Base-by-base conservation (phyloP, 2,797 vertebrate species). In the Gorsachius magnificus region DNA sequence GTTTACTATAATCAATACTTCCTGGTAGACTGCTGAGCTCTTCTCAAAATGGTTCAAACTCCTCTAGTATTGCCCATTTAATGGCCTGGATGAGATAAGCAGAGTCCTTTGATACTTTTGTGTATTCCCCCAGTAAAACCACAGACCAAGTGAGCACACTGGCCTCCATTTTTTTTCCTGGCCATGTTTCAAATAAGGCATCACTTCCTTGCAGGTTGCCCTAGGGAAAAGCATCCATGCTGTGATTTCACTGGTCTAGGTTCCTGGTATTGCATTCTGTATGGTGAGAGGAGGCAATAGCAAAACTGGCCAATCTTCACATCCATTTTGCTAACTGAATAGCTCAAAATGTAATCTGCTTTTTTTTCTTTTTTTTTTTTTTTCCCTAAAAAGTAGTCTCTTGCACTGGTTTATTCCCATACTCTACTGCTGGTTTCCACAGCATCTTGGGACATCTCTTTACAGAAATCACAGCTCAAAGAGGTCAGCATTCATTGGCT, bases 121-220 rank as follows among this genome's bases (percentile, higher is more conserved):
- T 57, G 36, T 15, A 8, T 87, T 68, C 3, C 12, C 9, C 31
- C 35, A 45, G 14, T 46, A 71, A 90, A 93, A 25, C 16, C 12
- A 64, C 61, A 53, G 25, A n/a, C 35, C 36, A 19, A 14, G 10
- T 25, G 33, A 74, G 2, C 17, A 9, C 41, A 29, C 6, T 22
- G 31, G 50, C 5, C 15, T 17, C 26, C 16, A 4, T 9, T 2
- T 26, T 38, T 64, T 60, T 50, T 70, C 31, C 51, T 29, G 11
- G 5, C 11, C 0, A 0, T 15, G 8, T 72, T 84, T 68, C 29
- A 72, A 48, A 0, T 3, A 54, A 8, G 41, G 12, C 8, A 35
- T 63, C 33, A 63, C 5, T 14, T 78, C 65, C 31, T 54, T 66
- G 5, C 35, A 54, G 26, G 14, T 3, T 68, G 38, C 9, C 18